Evolutionary conservation across 92 coral and sea anemone species (phyloP), one percentile per base, ranked within the genome.

Genomic region (Porites lobata): DNA sequence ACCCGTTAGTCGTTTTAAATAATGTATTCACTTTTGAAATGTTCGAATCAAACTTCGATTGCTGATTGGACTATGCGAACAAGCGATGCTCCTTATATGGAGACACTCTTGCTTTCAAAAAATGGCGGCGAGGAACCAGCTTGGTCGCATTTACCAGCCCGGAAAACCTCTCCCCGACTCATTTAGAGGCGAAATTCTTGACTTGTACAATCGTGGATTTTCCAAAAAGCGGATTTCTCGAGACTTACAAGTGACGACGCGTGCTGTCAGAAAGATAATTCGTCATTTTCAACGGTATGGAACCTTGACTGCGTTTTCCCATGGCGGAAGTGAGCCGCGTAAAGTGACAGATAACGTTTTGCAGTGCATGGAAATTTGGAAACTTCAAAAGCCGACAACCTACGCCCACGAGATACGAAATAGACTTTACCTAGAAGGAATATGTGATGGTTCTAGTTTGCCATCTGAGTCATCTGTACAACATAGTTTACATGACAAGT

Each of bases 301-400:
- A 50, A 82, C 86, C 50, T 21, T 82, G 76, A 82, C 78, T 38
- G 76, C 78, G 9, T 83, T 83, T 71, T 83, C 87, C 32, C 70
- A 26, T 58, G 80, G 80, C 51, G 87, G 87, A 54, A 72, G 87
- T 71, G 80, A 83, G 38, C 87, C 81, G 21, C 58, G 63, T n/a
- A 29, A 51, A 58, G 66, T 84, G 52, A 84, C 90, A 19, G 85
- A 87, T 63, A 63, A 87, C 22, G 70, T 87, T 52, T 83, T 87
- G 15, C 85, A 78, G 43, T 52, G 85, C 50, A 50, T 72, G 5
- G 85, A 90, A 65, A 90, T 85, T 59, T 90, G 93, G 90, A 90
- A 86, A 71, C 63, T 74, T 22, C 84, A 86, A 67, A 90, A 86
- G 82, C 93, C 87, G 24, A 90, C 87, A 71, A 81, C 66, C 50